Evolutionary conservation across 2,888 invertebrate genomes (phyloP), one percentile per base, ranked within the genome.

Genomic region (Heliconius charithonia): DNA sequence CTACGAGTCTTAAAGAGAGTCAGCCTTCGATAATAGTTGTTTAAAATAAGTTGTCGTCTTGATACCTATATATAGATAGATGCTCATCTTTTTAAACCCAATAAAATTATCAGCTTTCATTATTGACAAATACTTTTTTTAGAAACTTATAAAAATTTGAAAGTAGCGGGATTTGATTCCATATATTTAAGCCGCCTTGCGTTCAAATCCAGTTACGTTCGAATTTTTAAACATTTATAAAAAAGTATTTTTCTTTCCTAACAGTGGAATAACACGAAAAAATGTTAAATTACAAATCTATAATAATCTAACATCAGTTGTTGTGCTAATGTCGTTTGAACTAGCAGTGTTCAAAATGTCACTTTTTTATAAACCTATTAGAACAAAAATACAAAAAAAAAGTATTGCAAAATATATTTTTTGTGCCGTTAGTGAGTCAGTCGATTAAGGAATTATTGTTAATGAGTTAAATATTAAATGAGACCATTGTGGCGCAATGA

Each of bases 1-100:
- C 22, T 41, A 45, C 32, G 25, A 69, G 63, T 66, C 71, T 66
- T 66, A 77, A 56, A 77, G 72, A 72, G 77, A 77, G 77, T 77
- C 77, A 77, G 77, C 77, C 77, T 77, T 76, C 32, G 32, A 56
- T 51, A 51, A 51, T 51, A n/a, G 10, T 67, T 37, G n/a, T 74
- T 63, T 41, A 45, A 62, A 65, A 74, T 59, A 72, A 72, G 22
- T 59, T 72, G 32, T 71, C 13, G n/a, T 59, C 4, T 56, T 12
- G 13, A 13, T n/a, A 59, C 6, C 10, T n/a, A 2, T 59, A 2
- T 59, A 59, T n/a, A 59, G 59, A 32, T 29, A 56, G n/a, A 71
- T n/a, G 27, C 19, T 71, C 32, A 37, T 37, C 9, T 37, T 9
- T 9, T 16, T 16, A 45, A 45, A 16, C 16, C 45, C 32, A 37